Evolutionary conservation across 2,797 vertebrate genomes (phyloP), one percentile per base, ranked within the genome.

Genomic region (Enteromius mattozi): DNA sequence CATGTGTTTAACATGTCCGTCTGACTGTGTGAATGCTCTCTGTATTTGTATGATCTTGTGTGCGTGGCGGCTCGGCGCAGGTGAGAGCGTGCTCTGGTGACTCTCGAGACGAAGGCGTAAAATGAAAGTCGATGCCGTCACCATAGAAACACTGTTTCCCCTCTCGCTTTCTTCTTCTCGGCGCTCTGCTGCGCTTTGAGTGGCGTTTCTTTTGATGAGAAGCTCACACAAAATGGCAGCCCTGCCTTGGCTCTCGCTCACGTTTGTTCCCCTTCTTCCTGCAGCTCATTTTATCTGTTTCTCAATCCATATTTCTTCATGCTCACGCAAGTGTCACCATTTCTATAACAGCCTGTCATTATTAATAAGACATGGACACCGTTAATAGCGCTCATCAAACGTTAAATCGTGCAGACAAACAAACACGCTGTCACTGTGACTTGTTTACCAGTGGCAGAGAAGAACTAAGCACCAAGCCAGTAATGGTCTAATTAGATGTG

Each of bases 91-190:
- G 88, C 71, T 82, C 74, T 87, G 88, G 90, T 88, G 83, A 88
- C 83, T 87, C 91, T 77, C 47, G 87, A 91, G 89, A 91, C 30
- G 24, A 89, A 84, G 33, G 69, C 89, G 81, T 85, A 45, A 3
- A 89, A 90, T 87, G 90, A 91, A 92, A 93, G 91, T 92, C 92
- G 90, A 93, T 93, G 88, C 88, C 87, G 91, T 95, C 76, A 76
- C 92, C 94, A 95, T 94, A 93, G 94, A 90, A 95, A 95, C 94
- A 9, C 77, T 2, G 42, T n/a, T 77, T 82, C 63, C 56, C 82
- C 86, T 84, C 85, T 82, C 24, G 45, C 80, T 81, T 86, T 86
- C 80, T 85, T 78, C 49, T 82, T 80, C 69, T 37, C 54, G 3
- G 51, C 6, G 63, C 40, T 68, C 19, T 5, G 27, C 79, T 77